These are phyloP conservation scores for Lamprotornis superbus DNA, from an alignment of 2,113 vertebrate genomes.

Conservation along the genomic window DNA sequence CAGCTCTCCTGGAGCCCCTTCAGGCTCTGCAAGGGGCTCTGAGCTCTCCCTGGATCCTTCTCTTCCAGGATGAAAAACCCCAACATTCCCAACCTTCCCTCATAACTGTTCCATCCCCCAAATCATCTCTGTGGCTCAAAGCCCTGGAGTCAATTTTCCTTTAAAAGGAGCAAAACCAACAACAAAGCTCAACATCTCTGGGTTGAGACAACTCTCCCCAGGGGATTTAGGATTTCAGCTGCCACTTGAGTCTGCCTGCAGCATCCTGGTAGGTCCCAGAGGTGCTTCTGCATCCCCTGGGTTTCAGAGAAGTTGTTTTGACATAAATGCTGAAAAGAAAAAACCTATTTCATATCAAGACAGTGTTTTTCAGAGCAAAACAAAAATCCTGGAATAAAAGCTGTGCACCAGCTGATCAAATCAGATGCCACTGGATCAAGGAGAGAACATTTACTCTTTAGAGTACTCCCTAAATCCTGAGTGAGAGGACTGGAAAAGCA, in stretches of 20 bases:
- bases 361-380: not conserved
- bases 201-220: not conserved
- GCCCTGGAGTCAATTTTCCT: not conserved
- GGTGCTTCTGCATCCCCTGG: not conserved
- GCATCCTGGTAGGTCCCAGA: not conserved
- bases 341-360: not conserved
- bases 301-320: not conserved
- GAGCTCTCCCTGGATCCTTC: not conserved
- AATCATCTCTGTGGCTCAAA: rapidly evolving
- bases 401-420: not conserved
- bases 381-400: not conserved
- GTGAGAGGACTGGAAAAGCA: not conserved
- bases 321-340: not conserved
- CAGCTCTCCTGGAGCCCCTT: not conserved
- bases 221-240: not conserved
- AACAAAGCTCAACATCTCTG: not conserved
- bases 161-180: not conserved
- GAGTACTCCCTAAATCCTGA: not conserved
- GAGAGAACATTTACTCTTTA: not conserved
- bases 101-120: not conserved
- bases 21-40: rapidly evolving
- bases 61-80: not conserved
- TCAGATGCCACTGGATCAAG: not conserved
- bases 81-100: not conserved
- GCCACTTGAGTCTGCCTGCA: not conserved